A percentile compares a stretch with the other conserved stretches of the same genome.
phyloP scores from a whole-genome alignment of 2,888 invertebrate genomes.

The Nemotelus nigrinus region DNA sequence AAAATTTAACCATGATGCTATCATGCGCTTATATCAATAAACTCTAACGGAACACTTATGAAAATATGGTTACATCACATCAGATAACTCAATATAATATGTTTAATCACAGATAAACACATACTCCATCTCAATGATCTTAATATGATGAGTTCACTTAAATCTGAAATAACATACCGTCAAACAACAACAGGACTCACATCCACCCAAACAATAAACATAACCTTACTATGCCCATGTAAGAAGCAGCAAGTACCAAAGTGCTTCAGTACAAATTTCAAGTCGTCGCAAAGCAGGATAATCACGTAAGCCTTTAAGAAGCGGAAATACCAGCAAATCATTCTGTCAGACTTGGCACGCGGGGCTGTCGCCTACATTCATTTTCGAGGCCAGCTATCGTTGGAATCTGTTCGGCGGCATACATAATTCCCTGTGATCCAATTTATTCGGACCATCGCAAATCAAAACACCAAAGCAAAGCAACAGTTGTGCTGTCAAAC shows the following conservation, averaged over 20 bases:
- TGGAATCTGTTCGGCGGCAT: conserved; percentile 11
- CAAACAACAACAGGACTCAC: conserved; percentile 17
- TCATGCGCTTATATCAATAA: too few species aligned
- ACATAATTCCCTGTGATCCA: conserved; percentile 36
- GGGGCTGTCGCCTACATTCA: background rate
- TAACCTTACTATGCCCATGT: conserved; percentile 2
- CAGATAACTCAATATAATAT: too few species aligned
- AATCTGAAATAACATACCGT: conserved; percentile 27
- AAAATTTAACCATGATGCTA: too few species aligned
- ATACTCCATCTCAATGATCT: too few species aligned
- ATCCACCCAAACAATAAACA: conserved; percentile 37
- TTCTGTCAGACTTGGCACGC: background rate
- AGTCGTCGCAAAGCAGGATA: conserved; percentile 46
- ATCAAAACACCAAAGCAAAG: conserved; percentile 9
- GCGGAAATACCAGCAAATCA: conserved; percentile 43
- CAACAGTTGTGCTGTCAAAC: too few species aligned
- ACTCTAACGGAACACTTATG: too few species aligned
- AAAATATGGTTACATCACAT: too few species aligned
- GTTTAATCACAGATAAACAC: too few species aligned
- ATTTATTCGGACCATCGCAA: conserved; percentile 29
- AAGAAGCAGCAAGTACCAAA: conserved; percentile 1
- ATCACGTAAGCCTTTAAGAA: conserved; percentile 48
- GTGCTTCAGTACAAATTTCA: conserved; percentile 5
- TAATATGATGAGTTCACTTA: too few species aligned
- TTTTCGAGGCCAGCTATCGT: background rate